Conservation (phyloP, 92 coral and sea anemone species). For the Bergia sp. region DNA sequence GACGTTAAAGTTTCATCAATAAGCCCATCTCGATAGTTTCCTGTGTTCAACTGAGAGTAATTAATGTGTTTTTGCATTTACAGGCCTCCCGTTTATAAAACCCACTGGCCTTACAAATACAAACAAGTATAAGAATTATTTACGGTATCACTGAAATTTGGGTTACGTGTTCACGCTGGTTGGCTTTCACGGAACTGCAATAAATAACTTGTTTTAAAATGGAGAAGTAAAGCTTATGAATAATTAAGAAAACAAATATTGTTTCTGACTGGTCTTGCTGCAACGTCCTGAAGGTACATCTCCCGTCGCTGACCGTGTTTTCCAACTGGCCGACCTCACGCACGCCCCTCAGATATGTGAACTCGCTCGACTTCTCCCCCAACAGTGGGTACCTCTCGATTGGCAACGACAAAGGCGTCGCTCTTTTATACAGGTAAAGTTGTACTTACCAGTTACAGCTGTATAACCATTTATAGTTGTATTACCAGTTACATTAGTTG, state of each 20-base stretch:
- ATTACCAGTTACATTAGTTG: background rate
- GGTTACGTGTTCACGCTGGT: too few relatives aligned
- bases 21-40: too few relatives aligned
- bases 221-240: background rate
- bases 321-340: conserved; percentile 95
- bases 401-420: conserved; percentile 92
- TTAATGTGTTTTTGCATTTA: too few relatives aligned
- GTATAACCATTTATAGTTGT: background rate
- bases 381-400: conserved; percentile 92
- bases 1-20: too few relatives aligned
- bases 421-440: conserved; percentile 82
- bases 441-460: background rate
- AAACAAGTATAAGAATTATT: too few relatives aligned
- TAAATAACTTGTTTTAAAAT: background rate
- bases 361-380: conserved; percentile 89
- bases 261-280: background rate
- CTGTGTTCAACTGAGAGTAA: too few relatives aligned
- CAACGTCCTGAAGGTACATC: conserved; percentile 65
- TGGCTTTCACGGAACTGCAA: background rate
- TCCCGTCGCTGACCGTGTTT: conserved; percentile 90
- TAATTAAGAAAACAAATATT: background rate
- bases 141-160: too few relatives aligned
- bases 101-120: too few relatives aligned
- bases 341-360: conserved; percentile 86
- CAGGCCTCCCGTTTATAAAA: too few relatives aligned